These are phyloP conservation scores for Xestoiulus laeticollis DNA, from an alignment of 2,888 invertebrate genomes.

Conservation along the genomic window DNA sequence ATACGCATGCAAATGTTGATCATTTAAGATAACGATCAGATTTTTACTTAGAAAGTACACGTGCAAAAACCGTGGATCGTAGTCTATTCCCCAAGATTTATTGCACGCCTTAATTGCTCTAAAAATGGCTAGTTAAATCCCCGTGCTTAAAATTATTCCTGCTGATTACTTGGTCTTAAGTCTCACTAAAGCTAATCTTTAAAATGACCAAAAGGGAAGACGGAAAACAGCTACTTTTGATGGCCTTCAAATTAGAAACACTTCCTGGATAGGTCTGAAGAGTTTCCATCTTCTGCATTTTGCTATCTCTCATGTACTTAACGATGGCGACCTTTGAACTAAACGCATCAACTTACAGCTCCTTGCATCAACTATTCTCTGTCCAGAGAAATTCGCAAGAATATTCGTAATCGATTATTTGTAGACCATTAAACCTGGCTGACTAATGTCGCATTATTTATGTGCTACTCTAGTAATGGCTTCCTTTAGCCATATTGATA, in stretches of 20 bases:
- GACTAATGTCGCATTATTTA: not conserved
- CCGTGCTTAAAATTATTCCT: not conserved
- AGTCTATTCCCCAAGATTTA: too few species aligned
- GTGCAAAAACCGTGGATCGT: too few species aligned
- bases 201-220: not conserved
- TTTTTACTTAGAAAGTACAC: too few species aligned
- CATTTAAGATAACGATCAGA: too few species aligned
- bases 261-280: not conserved
- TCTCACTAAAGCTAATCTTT: too few species aligned
- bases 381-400: not conserved
- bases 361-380: not conserved
- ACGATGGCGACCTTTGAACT: not conserved
- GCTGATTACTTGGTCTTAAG: not conserved
- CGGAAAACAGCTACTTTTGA: not conserved
- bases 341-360: not conserved
- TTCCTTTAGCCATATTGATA: slow-evolving; percentile 18
- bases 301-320: not conserved
- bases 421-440: not conserved
- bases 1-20: too few species aligned
- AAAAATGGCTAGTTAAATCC: not conserved
- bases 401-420: not conserved
- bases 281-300: not conserved
- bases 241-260: not conserved
- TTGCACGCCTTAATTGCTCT: too few species aligned
- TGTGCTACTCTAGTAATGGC: not conserved